Evolutionary conservation across 2,113 vertebrate species (phyloP).

Genomic region (Poeciliopsis retropinna): DNA sequence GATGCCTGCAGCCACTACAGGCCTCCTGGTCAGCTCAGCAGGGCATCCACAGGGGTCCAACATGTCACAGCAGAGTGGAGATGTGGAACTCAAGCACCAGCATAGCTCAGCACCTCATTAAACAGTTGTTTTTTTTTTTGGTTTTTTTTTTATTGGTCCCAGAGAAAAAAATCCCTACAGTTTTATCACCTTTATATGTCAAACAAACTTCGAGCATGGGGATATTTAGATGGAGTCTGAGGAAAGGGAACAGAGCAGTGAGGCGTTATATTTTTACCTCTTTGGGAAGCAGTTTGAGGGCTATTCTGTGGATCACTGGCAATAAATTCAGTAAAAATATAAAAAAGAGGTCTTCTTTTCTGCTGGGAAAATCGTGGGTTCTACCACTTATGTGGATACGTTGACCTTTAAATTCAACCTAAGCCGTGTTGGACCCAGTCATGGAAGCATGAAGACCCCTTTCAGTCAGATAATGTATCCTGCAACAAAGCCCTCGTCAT

Average conservation of each 20-base stretch:
- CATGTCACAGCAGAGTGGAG: constrained; percentile 24
- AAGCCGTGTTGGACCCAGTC: no score
- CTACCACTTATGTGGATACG: no score
- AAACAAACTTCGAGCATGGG: constrained; percentile 1
- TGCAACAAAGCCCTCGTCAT: background rate
- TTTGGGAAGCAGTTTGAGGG: background rate
- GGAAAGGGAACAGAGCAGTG: background rate
- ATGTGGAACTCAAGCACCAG: constrained; percentile 31
- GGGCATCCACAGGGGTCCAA: constrained; percentile 31
- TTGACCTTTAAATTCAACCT: no score
- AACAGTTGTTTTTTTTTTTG: constrained; percentile 49
- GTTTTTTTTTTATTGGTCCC: constrained; percentile 4
- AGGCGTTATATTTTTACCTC: background rate
- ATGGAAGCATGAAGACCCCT: no score
- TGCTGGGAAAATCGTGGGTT: no score
- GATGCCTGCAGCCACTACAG: constrained; percentile 23
- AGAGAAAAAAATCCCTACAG: constrained; percentile 11
- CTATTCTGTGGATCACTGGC: no score
- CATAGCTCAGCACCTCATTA: constrained; percentile 45
- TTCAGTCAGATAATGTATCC: no score
- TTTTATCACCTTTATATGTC: constrained; percentile 43
- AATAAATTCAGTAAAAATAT: no score
- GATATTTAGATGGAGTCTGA: background rate
- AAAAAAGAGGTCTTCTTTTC: no score
- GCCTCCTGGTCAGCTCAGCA: constrained; percentile 19